phyloP scores from a whole-genome alignment of 1,140 invertebrate species.

The Drosophila orosa region DNA sequence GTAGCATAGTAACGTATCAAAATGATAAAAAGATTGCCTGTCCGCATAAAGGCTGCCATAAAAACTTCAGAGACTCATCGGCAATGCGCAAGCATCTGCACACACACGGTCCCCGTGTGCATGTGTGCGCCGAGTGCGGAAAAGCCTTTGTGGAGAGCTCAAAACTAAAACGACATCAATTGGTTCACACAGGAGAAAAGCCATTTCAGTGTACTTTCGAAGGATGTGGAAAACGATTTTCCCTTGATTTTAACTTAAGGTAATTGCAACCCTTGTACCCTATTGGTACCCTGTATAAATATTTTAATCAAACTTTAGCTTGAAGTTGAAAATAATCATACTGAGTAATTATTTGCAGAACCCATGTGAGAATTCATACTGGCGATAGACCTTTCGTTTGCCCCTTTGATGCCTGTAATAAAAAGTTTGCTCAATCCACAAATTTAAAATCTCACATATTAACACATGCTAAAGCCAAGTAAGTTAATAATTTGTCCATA shows the following conservation, averaged over 20 bases:
- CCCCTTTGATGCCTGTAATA: slow-evolving; percentile 99
- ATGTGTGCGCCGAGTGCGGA: slow-evolving; percentile 99
- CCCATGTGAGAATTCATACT: slow-evolving; percentile 99
- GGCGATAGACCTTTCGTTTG: slow-evolving; percentile 98
- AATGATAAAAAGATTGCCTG: slow-evolving; percentile 88
- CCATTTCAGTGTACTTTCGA: slow-evolving; percentile 99
- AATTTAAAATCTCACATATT: slow-evolving; percentile 99
- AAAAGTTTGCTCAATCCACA: slow-evolving; percentile 99
- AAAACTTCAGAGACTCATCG: slow-evolving; percentile 99
- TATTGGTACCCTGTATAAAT: no score
- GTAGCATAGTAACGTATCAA: slow-evolving; percentile 2
- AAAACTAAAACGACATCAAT: slow-evolving; percentile 96
- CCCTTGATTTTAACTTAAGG: slow-evolving; percentile 96
- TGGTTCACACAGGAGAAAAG: slow-evolving; percentile 98
- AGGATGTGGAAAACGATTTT: slow-evolving; percentile 98
- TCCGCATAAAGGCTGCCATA: slow-evolving; percentile 97
- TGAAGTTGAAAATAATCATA: not conserved
- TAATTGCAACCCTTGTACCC: slow-evolving; percentile 40
- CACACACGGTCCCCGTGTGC: slow-evolving; percentile 97
- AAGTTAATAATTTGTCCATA: slow-evolving; percentile 73
- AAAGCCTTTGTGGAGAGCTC: slow-evolving; percentile 99
- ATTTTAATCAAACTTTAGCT: no score
- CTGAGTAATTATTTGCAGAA: slow-evolving; percentile 85
- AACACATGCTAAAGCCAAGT: slow-evolving; percentile 98
- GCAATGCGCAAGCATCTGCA: slow-evolving; percentile 99